A percentile compares a stretch with the other conserved stretches of the same genome.
Conservation (phyloP, 92 coral and sea anemone species). For the Diadumene lineata region DNA sequence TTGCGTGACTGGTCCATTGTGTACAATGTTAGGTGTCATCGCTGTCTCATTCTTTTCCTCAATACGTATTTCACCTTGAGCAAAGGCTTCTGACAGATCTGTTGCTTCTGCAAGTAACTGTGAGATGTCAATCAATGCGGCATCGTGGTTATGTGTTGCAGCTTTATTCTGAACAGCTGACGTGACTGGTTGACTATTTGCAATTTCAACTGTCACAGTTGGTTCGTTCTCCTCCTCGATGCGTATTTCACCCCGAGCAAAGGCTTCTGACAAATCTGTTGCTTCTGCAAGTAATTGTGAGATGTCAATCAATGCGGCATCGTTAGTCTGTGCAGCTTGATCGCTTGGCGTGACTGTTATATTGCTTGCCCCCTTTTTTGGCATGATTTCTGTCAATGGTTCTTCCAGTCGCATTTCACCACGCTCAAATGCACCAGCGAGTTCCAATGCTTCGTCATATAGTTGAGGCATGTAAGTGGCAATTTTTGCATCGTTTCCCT, state of each 20-base stretch:
- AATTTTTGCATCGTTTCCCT: neutral
- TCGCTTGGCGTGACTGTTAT: neutral
- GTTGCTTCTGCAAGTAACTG: neutral
- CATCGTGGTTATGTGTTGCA: too few species aligned
- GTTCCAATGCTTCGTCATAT: slow-evolving; percentile 3
- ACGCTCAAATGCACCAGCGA: neutral
- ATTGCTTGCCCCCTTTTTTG: neutral
- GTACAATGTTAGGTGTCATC: too few species aligned
- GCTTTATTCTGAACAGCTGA: too few species aligned
- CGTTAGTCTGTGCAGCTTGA: neutral
- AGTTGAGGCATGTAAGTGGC: slow-evolving; percentile 1
- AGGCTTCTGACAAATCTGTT: neutral
- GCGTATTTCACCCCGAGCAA: neutral
- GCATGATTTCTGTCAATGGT: neutral
- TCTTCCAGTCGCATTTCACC: neutral
- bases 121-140: neutral
- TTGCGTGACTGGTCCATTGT: too few species aligned
- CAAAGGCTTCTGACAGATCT: neutral
- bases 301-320: neutral
- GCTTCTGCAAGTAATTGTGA: neutral
- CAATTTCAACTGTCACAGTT: too few species aligned
- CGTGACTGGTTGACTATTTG: too few species aligned
- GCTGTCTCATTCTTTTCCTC: neutral
- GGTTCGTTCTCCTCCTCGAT: neutral
- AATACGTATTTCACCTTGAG: neutral